A percentile compares a stretch with the other conserved stretches of the same genome.
Conservation (phyloP, 2,113 vertebrate species). For the Corythornis madagascariensis region DNA sequence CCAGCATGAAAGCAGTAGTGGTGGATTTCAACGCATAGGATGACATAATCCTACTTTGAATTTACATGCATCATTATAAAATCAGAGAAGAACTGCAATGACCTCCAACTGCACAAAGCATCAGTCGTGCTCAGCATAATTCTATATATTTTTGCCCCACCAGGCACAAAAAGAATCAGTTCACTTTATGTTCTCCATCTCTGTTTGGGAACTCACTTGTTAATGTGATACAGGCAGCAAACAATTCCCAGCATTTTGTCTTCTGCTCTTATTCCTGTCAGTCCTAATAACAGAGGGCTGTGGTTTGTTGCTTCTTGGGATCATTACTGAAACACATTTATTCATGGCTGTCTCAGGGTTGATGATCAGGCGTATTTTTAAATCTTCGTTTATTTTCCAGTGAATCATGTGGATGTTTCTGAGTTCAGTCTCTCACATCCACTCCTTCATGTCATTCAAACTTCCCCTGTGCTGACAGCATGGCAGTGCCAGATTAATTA, state of each 20-base stretch:
- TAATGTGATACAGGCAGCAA: background rate
- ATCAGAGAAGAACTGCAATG: background rate
- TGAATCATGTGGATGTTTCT: background rate
- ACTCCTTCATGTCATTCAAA: background rate
- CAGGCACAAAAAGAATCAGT: background rate
- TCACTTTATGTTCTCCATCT: background rate
- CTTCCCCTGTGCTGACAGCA: background rate
- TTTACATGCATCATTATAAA: background rate
- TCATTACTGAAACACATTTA: background rate
- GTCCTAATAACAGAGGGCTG: background rate
- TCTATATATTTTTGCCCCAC: background rate
- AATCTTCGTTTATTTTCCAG: constrained; percentile 15
- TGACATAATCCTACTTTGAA: background rate
- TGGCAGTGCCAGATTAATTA: background rate
- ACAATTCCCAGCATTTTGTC: background rate
- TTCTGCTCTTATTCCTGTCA: background rate
- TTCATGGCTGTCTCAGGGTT: background rate
- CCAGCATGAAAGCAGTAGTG: background rate
- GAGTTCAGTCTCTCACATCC: background rate
- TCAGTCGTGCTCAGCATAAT: background rate
- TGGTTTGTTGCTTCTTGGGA: background rate
- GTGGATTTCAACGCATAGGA: background rate
- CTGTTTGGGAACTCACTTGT: background rate
- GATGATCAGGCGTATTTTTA: constrained; percentile 1
- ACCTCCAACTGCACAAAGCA: background rate